Conservation (phyloP, 2,797 vertebrate genomes). For the Coilia nasus region DNA sequence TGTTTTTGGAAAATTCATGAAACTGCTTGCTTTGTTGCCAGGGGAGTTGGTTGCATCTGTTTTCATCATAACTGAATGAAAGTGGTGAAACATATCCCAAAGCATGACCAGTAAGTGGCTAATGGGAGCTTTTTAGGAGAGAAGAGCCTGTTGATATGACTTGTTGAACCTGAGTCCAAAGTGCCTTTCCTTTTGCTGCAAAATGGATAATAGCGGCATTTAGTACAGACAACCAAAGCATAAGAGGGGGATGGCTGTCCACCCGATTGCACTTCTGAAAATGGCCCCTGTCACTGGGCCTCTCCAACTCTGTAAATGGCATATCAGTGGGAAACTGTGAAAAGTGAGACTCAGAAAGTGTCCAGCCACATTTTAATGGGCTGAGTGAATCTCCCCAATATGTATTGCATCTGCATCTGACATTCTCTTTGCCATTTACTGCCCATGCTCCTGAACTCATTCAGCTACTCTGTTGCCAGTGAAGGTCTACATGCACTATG, state of each 20-base stretch:
- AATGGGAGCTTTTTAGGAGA: not conserved
- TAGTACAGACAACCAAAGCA: not conserved
- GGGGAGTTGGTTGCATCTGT: not conserved
- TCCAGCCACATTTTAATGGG: not conserved
- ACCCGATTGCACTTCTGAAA: not conserved
- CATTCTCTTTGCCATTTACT: not conserved
- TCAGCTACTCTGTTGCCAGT: too few relatives aligned
- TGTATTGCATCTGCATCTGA: not conserved
- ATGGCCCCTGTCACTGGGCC: not conserved
- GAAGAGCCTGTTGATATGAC: not conserved
- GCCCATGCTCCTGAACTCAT: not conserved
- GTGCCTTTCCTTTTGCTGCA: not conserved
- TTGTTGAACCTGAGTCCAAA: not conserved
- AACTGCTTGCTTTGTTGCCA: not conserved
- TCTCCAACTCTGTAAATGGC: not conserved
- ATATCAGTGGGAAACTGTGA: not conserved
- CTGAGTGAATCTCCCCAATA: not conserved
- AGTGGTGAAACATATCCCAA: not conserved
- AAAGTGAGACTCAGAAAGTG: slow-evolving; percentile 8
- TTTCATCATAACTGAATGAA: not conserved
- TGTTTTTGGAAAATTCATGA: too few relatives aligned
- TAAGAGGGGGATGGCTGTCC: not conserved
- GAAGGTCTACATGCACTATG: too few relatives aligned
- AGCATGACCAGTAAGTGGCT: not conserved
- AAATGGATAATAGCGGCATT: slow-evolving; percentile 1